Evolutionary conservation across 2,888 invertebrate species (phyloP), one percentile per base, ranked within the genome.

Genomic region (Ptilodon capucinus): DNA sequence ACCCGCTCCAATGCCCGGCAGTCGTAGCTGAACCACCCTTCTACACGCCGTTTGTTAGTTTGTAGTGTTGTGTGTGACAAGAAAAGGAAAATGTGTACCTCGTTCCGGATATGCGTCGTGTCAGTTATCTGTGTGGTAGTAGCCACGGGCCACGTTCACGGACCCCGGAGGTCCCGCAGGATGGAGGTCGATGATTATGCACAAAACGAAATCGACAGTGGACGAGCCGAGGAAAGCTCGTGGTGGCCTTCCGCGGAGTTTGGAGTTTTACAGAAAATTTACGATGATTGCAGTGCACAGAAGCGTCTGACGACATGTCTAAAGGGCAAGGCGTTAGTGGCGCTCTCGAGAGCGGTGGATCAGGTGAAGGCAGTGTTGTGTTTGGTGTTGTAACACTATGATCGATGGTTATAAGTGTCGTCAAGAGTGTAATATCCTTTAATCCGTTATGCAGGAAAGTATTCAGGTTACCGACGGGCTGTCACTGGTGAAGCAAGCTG

Each of bases 391-490:
- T 41, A 46, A 9, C 44, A 35, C 35, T 44, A 44, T 9, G 25
- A 13, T 25, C 5, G 17, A 32, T 17, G 28, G 58, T 74, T 74
- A 46, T 54, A 34, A 71, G 78, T 81, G 77, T 63, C 48, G 21
- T 44, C 38, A 46, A 55, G 62, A 66, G 72, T 70, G 52, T 56
- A 56, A 63, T 67, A 51, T 57, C 79, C 79, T 78, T 54, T 71
- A 76, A 72, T 74, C 82, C 79, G 71, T 80, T 80, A 65, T 71
- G 71, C 82, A 92, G 92, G 93, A 93, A 64, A 92, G 90, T 58
- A 92, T 93, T 52, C 92, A 92, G 81, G 91, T 93, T 59, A 86
- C 92, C 43, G 93, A 93, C 67, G 93, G 93, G 48, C 76, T 93
- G 61, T 85, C 90, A 64, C 80, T 93, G 76, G 92, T 93, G 72